These are phyloP conservation scores for Acanthoscelides obtectus DNA, from an alignment of 2,888 invertebrate genomes.

Conservation along the genomic window DNA sequence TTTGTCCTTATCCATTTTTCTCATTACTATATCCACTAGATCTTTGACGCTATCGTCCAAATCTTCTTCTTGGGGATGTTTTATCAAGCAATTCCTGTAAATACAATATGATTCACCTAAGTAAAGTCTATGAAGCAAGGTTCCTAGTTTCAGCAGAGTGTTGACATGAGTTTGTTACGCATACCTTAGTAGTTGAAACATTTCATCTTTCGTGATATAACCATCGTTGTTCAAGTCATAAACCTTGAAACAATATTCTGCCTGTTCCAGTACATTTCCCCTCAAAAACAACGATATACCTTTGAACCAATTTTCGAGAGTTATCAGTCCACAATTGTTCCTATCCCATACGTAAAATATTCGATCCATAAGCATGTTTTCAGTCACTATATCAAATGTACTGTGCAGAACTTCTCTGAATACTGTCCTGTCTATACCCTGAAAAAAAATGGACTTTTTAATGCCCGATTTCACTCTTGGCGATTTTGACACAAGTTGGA, in stretches of 20 bases:
- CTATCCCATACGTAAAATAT: constrained; percentile 62
- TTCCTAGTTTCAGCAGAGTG: no score
- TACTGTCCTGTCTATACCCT: constrained; percentile 52
- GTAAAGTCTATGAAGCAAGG: no score
- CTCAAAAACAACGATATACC: constrained; percentile 66
- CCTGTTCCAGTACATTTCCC: constrained; percentile 61
- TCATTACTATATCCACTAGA: constrained; percentile 66
- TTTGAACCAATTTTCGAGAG: constrained; percentile 60
- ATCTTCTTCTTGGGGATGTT: constrained; percentile 69
- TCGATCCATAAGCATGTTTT: constrained; percentile 64
- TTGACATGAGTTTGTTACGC: no score
- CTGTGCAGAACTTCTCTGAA: constrained; percentile 62
- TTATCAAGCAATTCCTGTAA: constrained; percentile 54
- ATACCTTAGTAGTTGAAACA: constrained; percentile 62
- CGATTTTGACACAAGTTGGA: no score
- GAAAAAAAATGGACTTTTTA: constrained; percentile 10
- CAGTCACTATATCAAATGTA: constrained; percentile 65
- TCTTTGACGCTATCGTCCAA: constrained; percentile 70
- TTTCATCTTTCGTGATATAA: constrained; percentile 66
- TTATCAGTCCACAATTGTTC: constrained; percentile 49
- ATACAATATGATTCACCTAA: constrained; percentile 1
- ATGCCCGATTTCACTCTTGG: not conserved
- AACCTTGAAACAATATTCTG: constrained; percentile 63
- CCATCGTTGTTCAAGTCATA: constrained; percentile 69
- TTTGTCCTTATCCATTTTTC: constrained; percentile 69